Base-by-base conservation (phyloP, 2,113 vertebrate species). In the Holacanthus passer region DNA sequence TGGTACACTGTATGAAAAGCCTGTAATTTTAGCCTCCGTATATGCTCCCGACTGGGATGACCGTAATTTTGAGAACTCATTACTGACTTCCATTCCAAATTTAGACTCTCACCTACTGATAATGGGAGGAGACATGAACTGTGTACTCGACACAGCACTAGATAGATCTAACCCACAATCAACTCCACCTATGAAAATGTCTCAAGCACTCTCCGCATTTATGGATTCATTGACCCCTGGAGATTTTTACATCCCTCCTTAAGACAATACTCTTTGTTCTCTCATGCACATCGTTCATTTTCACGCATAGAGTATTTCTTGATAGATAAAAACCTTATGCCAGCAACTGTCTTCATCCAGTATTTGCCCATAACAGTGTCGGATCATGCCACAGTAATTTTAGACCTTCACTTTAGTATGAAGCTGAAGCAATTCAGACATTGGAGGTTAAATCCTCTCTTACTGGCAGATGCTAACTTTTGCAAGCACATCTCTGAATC, bases 91-190 rank as follows among this genome's bases (percentile, higher is more conserved):
- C 1, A 73, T 73, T 22, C 39, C 55, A 60, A 32, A 73, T 16
- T 60, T 73, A n/a, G 19, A 59, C 2, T 73, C 56, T 3, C 50
- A 70, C 4, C 50, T 55, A 7, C 3, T 52, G 20, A 72, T 41
- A 39, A 39, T 71, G 31, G 50, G 67, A 39, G 67, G 67, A 55
- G 69, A 72, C 69, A 72, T 73, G 74, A 77, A 66, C 35, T 77
- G 24, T 56, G 63, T 66, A 8, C 11, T 67, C 1, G 48, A 77
- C 20, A 7, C 41, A 7, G 3, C 24, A 14, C 1, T 67, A 5
- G 63, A 55, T 1, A 77, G 48, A 5, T 66, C 48, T 4, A 77
- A 8, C 13, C 27, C 19, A 9, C 9, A 19, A 39, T 37, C 60
- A 24, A 13, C 22, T 2, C 19, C 16, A 10, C 1, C 45, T 1